phyloP scores from a whole-genome alignment of 2,888 invertebrate genomes.

The Blastobasis adustella region DNA sequence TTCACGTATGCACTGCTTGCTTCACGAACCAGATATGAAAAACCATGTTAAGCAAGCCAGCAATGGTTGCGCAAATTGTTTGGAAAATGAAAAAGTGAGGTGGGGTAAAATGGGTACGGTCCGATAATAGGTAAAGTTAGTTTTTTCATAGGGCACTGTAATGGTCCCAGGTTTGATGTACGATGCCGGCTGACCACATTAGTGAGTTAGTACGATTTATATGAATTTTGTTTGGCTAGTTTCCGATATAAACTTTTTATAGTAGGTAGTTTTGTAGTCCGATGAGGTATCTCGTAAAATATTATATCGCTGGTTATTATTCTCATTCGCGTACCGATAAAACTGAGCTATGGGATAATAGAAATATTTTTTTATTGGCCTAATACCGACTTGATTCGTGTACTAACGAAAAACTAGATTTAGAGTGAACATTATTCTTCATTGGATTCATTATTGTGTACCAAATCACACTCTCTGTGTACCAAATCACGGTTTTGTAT shows the following conservation, averaged over 20 bases:
- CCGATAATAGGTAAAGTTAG: conserved; percentile 45
- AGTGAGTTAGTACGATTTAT: conserved; percentile 23
- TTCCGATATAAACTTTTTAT: conserved; percentile 11
- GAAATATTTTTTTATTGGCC: too few relatives aligned
- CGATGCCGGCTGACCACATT: conserved; percentile 28
- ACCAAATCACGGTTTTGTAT: too few relatives aligned
- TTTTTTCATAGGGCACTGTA: conserved; percentile 36
- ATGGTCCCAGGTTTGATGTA: conserved; percentile 39
- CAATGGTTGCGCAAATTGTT: conserved; percentile 13
- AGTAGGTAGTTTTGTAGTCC: conserved; percentile 6
- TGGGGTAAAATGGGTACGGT: conserved; percentile 24
- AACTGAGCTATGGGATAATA: background rate
- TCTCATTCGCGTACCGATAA: background rate
- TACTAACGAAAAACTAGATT: too few relatives aligned
- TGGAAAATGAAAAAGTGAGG: conserved; percentile 12
- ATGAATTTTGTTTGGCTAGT: conserved; percentile 22
- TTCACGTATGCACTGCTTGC: conserved; percentile 5
- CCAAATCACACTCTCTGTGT: too few relatives aligned
- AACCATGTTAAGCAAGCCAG: conserved; percentile 2
- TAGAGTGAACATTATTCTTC: too few relatives aligned
- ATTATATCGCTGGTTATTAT: background rate
- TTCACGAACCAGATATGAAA: conserved; percentile 2
- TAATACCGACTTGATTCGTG: too few relatives aligned
- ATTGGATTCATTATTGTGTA: too few relatives aligned
- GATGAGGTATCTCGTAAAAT: conserved; percentile 3